Evolutionary conservation across 2,113 vertebrate species (phyloP).

Genomic region (Columba janthina): DNA sequence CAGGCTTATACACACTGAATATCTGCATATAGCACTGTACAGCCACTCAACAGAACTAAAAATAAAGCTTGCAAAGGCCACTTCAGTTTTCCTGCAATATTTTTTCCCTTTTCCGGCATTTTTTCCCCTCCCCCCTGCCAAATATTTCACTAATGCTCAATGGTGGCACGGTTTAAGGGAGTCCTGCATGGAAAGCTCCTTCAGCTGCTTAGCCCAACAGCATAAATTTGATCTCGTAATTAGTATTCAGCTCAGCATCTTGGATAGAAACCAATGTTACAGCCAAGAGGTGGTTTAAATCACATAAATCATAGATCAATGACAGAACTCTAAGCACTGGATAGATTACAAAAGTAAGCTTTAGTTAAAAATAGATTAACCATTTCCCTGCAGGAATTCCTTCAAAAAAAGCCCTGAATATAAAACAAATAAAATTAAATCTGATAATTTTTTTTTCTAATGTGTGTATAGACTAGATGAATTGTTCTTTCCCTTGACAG

Average conservation of each 20-base stretch:
- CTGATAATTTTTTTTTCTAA: slow-evolving; percentile 60
- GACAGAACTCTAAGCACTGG: slow-evolving; percentile 83
- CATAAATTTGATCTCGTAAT: slow-evolving; percentile 88
- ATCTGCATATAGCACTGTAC: not conserved
- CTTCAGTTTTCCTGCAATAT: slow-evolving; percentile 6
- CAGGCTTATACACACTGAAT: not conserved
- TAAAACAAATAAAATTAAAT: slow-evolving; percentile 75
- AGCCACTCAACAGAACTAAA: slow-evolving; percentile 11
- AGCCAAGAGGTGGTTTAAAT: slow-evolving; percentile 85
- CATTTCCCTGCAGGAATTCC: slow-evolving; percentile 78
- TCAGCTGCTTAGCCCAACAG: slow-evolving; percentile 80
- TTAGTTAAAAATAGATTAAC: slow-evolving; percentile 89
- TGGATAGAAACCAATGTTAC: slow-evolving; percentile 84
- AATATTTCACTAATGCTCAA: slow-evolving; percentile 61
- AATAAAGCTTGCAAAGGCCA: slow-evolving; percentile 39
- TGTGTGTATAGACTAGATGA: slow-evolving; percentile 61
- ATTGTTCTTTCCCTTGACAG: slow-evolving; percentile 63
- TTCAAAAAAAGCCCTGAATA: slow-evolving; percentile 48
- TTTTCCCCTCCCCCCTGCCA: not conserved
- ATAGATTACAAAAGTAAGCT: slow-evolving; percentile 88
- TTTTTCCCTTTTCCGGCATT: not conserved
- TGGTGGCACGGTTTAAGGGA: slow-evolving; percentile 61
- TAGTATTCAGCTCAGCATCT: slow-evolving; percentile 88
- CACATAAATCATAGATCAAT: slow-evolving; percentile 91
- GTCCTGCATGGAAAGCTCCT: slow-evolving; percentile 74